phyloP scores from a whole-genome alignment of 2,888 invertebrate species.

The Nemurella pictetii region DNA sequence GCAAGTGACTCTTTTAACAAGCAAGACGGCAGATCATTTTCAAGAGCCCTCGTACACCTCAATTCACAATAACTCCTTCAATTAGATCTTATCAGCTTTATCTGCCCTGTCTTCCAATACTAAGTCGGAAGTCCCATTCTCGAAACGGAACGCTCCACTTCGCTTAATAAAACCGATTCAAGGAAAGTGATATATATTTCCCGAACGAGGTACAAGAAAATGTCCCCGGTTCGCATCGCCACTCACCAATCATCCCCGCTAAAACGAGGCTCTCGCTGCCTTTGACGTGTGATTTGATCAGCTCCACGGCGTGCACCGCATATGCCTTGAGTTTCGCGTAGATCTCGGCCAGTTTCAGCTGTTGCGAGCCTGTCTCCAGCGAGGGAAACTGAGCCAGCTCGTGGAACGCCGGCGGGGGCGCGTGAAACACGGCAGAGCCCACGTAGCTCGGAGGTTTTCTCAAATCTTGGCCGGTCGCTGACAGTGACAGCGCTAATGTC shows the following conservation, averaged over 20 bases:
- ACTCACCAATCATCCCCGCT: conserved; percentile 1
- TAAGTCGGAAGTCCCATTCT: no score
- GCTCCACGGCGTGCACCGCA: neutral
- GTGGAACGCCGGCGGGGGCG: neutral
- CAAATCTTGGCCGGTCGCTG: neutral
- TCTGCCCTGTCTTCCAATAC: no score
- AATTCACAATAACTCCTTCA: no score
- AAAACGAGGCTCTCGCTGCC: neutral
- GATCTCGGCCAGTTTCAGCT: neutral
- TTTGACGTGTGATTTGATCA: neutral
- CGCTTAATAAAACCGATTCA: no score
- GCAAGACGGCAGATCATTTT: no score
- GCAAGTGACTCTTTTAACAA: no score
- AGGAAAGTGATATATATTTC: no score
- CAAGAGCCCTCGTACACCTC: no score
- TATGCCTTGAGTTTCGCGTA: neutral
- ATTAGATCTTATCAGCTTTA: no score
- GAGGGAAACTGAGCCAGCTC: neutral
- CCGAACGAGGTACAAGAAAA: no score
- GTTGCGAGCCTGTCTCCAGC: neutral
- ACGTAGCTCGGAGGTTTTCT: neutral
- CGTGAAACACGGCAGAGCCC: neutral
- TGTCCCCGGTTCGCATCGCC: no score
- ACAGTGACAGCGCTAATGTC: neutral
- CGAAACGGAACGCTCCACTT: no score